Base-by-base conservation (phyloP, 2,113 vertebrate genomes). In the Tenrec ecaudatus region DNA sequence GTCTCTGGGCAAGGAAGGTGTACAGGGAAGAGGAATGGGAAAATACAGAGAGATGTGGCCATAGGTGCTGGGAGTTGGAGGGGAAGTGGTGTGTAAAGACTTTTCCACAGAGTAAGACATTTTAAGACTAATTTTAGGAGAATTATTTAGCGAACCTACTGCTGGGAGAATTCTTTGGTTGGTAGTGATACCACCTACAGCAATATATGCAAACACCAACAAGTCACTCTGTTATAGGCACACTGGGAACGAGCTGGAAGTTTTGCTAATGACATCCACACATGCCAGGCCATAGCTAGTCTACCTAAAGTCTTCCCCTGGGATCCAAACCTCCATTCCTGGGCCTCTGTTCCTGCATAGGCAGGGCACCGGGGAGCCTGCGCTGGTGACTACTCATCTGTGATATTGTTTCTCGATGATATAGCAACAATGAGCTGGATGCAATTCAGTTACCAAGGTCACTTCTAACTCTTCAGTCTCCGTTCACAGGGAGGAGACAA, bases 391-490 rank as follows among this genome's bases (percentile, higher is more conserved):
- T 73, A 47, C 43, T 91, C 83, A 6, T 6, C 69, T 82, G 38
- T 64, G 43, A 40, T 43, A 64, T 20, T 68, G 81, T 76, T 93
- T 89, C 62, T 23, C 78, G 73, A 76, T 31, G 7, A 73, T 57
- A 40, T 17, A 22, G 68, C 19, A 64, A 29, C 36, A 89, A 29
- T 0, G 73, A 68, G 20, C 43, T 71, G 86, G 23, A 60, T 64
- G 40, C 1, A 33, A 57, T 81, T 85, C 47, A 60, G 22, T 25
- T 86, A 38, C 64, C 22, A 53, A 84, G 40, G 40, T 60, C 1
- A 0, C n/a, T 29, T 86, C 23, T 77, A 33, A 68, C 19, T 43
- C 31, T 89, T 95, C 58, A 79, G 86, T 86, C 80, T 96, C 80
- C 71, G 33, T 38, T 86, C 64, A 64, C 27, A 76, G 80, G 40